Conservation (phyloP, 2,797 vertebrate genomes). For the Tapirus indicus region DNA sequence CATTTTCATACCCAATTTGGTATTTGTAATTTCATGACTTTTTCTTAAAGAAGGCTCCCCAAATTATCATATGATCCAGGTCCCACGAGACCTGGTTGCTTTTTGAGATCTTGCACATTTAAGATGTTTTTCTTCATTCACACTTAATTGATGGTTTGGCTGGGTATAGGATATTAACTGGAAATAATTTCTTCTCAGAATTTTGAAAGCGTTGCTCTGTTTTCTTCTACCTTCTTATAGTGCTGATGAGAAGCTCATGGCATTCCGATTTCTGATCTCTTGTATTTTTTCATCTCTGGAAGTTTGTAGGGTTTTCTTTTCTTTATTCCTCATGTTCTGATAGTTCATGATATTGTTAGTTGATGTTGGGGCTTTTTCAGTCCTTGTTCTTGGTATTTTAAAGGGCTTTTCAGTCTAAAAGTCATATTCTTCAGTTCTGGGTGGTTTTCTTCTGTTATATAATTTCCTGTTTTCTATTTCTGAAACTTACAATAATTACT, state of each 20-base stretch:
- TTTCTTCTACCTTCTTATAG: not conserved
- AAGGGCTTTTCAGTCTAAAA: conserved; percentile 15
- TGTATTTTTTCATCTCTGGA: not conserved
- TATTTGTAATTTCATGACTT: not conserved
- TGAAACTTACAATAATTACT: not conserved
- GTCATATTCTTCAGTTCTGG: not conserved
- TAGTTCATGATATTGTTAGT: not conserved
- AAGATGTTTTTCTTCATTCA: not conserved
- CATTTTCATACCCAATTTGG: not conserved
- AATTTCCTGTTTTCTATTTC: not conserved
- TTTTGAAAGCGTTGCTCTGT: not conserved
- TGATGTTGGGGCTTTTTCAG: not conserved
- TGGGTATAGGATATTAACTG: not conserved
- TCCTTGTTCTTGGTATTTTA: not conserved
- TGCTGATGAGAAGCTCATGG: not conserved
- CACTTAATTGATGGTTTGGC: not conserved
- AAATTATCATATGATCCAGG: not conserved
- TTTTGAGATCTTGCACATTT: not conserved
- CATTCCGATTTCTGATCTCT: not conserved
- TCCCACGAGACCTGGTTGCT: not conserved
- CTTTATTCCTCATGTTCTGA: not conserved
- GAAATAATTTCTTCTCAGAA: not conserved
- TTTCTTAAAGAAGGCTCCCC: not conserved
- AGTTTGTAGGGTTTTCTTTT: not conserved
- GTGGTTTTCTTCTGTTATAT: not conserved